Evolutionary conservation across 2,797 vertebrate genomes (phyloP), one percentile per base, ranked within the genome.

Genomic region (Dendrocincla tyrannina): DNA sequence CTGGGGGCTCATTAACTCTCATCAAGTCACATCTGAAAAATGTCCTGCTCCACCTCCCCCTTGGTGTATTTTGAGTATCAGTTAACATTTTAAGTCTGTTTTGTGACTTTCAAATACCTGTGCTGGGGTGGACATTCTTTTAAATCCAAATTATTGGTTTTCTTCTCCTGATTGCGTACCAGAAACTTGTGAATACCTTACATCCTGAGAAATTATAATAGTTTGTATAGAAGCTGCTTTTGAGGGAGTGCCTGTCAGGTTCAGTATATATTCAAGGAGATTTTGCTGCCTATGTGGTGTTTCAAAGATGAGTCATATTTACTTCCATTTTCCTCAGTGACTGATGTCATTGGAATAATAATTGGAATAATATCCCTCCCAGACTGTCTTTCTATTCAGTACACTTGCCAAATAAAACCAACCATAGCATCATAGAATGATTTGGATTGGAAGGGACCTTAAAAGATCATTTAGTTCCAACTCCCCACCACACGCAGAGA

Each of bases 1-100:
- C 0, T 91, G 53, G 33, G 58, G 37, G 17, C 37, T 96, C 32
- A 59, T 95, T 92, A 95, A 67, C 52, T 24, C 46, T 68, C 60
- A 46, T 91, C 83, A 91, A 91, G 52, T 82, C 75, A 69, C 55
- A 76, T 72, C 55, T 83, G 52, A 95, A 63, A 91, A 93, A 63
- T 63, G 88, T 93, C 80, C 70, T 90, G 53, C 55, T 78, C 46
- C 18, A 62, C 16, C 35, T 66, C 30, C 30, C 41, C 23, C 37
- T 47, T 92, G 30, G 28, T 15, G 50, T 81, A 49, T 74, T 88
- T 85, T 52, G 58, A 77, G 60, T 78, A 33, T 73, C 39, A n/a
- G 15, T 62, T 85, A 89, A 70, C 50, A 62, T 59, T 89, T 88
- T 52, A 62, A 63, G 27, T 20, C 41, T 85, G 4, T 75, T 89